Evolutionary conservation across 2,797 vertebrate species (phyloP).

Genomic region (Megalops cyprinoides): DNA sequence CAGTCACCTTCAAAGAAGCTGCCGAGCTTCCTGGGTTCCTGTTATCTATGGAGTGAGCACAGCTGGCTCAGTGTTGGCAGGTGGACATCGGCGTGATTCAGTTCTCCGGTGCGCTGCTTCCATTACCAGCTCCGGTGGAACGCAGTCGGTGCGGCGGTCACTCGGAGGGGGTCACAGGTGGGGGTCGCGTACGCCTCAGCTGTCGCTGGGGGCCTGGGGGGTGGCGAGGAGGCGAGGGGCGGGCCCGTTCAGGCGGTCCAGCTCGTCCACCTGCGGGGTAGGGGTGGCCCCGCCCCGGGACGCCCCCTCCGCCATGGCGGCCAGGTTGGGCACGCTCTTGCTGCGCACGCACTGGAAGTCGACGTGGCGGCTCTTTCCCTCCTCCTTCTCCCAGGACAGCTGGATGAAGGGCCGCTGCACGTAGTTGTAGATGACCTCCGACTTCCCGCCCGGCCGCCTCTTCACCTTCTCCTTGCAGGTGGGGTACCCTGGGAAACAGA

Average conservation of each 20-base stretch:
- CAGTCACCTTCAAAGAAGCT: neutral
- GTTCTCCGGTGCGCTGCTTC: neutral
- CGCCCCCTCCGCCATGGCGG: constrained; percentile 67
- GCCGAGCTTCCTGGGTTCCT: too few relatives aligned
- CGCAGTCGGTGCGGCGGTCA: neutral
- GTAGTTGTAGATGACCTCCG: constrained; percentile 82
- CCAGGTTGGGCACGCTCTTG: constrained; percentile 80
- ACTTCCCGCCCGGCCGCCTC: constrained; percentile 75
- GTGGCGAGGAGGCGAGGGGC: constrained; percentile 66
- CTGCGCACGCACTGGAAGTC: constrained; percentile 83
- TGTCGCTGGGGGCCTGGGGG: constrained; percentile 65
- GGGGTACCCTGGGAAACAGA: constrained; percentile 70
- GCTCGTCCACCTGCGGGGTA: constrained; percentile 78
- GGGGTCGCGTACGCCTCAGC: neutral
- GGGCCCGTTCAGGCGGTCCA: constrained; percentile 75
- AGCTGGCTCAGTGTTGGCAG: too few relatives aligned
- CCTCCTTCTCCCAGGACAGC: constrained; percentile 84
- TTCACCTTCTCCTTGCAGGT: constrained; percentile 84
- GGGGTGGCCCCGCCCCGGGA: constrained; percentile 64
- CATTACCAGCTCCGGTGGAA: neutral
- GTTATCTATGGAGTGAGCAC: too few relatives aligned
- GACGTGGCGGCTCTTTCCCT: constrained; percentile 81
- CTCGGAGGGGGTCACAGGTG: neutral
- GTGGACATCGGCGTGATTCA: neutral
- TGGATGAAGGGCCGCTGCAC: constrained; percentile 81